A percentile compares a stretch with the other conserved stretches of the same genome.
phyloP scores from a whole-genome alignment of 2,888 invertebrate species.

The Melanostoma mellinum region DNA sequence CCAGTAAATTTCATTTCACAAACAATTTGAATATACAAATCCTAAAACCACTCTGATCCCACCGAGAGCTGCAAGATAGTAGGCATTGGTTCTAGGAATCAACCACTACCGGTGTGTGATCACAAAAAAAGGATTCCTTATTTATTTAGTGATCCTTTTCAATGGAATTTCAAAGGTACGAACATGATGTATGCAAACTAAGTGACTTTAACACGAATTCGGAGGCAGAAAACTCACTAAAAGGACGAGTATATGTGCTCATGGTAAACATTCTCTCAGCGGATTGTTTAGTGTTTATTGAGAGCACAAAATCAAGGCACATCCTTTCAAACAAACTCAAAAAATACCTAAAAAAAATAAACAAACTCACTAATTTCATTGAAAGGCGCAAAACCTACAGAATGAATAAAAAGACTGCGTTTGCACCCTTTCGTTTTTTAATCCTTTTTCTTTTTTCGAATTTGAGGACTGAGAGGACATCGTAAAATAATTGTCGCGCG shows the following conservation, averaged over 20 bases:
- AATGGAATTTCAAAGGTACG: conserved; percentile 40
- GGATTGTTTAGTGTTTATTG: conserved; percentile 33
- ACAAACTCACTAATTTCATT: conserved; percentile 59
- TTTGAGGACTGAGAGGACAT: background rate
- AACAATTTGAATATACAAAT: conserved; percentile 63
- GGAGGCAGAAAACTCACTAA: conserved; percentile 32
- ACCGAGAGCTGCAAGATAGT: conserved; percentile 14
- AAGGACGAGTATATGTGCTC: conserved; percentile 21
- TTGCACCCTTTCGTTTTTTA: conserved; percentile 50
- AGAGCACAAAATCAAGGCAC: conserved; percentile 47
- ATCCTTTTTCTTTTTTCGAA: conserved; percentile 46
- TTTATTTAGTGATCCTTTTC: conserved; percentile 60
- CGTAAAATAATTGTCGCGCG: conserved; percentile 70
- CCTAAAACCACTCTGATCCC: background rate
- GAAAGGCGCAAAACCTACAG: conserved; percentile 52
- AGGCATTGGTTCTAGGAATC: conserved; percentile 62
- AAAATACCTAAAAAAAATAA: conserved; percentile 26
- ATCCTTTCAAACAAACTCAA: conserved; percentile 23
- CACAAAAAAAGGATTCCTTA: conserved; percentile 46
- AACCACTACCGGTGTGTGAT: conserved; percentile 22
- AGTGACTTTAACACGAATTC: conserved; percentile 67
- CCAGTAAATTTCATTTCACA: conserved; percentile 48
- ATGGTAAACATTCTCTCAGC: conserved; percentile 8
- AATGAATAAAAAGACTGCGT: background rate
- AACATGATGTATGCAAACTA: conserved; percentile 52